Conservation (phyloP, 2,888 invertebrate species). For the Tanytarsus gracilentus region DNA sequence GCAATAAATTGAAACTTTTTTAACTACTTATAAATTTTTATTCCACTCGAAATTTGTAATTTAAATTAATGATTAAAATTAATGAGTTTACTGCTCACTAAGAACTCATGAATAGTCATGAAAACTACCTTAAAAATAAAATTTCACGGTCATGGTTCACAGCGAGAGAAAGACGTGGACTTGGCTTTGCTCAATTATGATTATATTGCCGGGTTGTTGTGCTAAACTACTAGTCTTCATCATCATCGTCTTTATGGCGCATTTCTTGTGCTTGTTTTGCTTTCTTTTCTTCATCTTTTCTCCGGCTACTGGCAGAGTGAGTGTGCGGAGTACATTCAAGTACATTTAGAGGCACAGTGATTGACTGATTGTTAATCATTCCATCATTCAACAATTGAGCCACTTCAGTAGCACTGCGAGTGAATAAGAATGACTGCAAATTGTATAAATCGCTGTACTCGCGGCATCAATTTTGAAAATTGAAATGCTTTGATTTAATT, state of each 20-base stretch:
- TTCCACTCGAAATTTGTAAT: conserved; percentile 20
- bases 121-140: conserved; percentile 10
- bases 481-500: conserved; percentile 11
- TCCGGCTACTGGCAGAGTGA: background rate
- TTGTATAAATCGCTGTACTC: conserved; percentile 1
- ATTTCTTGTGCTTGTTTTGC: conserved; percentile 1
- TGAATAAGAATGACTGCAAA: conserved; percentile 27
- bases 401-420: conserved; percentile 28
- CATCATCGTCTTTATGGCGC: conserved; percentile 14
- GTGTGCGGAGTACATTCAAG: background rate
- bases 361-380: conserved; percentile 28
- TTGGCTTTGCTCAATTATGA: conserved; percentile 15
- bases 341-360: background rate
- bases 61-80: conserved; percentile 27
- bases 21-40: background rate
- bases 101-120: conserved; percentile 8
- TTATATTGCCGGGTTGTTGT: conserved; percentile 14
- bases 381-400: conserved; percentile 25
- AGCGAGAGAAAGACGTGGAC: conserved; percentile 12
- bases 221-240: conserved; percentile 19
- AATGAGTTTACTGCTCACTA: conserved; percentile 19
- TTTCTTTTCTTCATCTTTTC: conserved; percentile 6
- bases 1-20: too few relatives aligned
- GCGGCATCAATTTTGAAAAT: too few relatives aligned
- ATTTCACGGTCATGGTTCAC: conserved; percentile 29